These are phyloP conservation scores for Artibeus jamaicensis DNA, from an alignment of 2,797 vertebrate species.

Conservation along the genomic window DNA sequence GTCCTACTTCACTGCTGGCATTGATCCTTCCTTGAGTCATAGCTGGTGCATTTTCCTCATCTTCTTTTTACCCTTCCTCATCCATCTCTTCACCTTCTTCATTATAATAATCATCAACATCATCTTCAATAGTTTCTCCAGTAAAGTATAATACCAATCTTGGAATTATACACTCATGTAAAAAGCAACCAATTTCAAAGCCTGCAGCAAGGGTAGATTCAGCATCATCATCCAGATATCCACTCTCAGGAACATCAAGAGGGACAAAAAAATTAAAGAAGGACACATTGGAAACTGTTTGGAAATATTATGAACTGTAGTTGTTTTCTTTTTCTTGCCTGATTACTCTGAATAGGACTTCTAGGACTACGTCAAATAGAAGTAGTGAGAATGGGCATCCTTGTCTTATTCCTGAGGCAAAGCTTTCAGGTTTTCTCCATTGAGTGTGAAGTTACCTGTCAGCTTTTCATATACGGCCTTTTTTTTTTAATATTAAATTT, in stretches of 20 bases:
- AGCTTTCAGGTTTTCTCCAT: too few species aligned
- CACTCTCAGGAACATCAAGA: conserved; percentile 90
- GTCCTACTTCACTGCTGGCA: conserved; percentile 94
- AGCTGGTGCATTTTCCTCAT: conserved; percentile 97
- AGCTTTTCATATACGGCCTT: background rate
- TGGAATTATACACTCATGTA: conserved; percentile 95
- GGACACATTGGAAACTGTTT: too few species aligned
- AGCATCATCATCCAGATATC: conserved; percentile 95
- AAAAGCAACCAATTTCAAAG: conserved; percentile 97
- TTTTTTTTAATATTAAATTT: too few species aligned
- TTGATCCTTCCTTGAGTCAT: conserved; percentile 97
- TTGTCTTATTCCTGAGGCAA: too few species aligned
- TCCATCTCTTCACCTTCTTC: conserved; percentile 98
- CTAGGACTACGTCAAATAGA: too few species aligned
- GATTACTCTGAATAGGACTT: too few species aligned
- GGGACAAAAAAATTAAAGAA: too few species aligned
- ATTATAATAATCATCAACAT: conserved; percentile 94
- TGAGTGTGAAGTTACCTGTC: too few species aligned
- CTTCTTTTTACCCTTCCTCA: conserved; percentile 98
- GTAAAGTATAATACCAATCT: conserved; percentile 97
- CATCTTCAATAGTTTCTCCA: conserved; percentile 97
- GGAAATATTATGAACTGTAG: too few species aligned
- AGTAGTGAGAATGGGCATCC: too few species aligned
- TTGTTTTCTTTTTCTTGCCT: too few species aligned
- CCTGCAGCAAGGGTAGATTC: conserved; percentile 96